Percentiles rank a stretch among this genome's conserved stretches.
Evolutionary conservation across 2,797 vertebrate genomes (phyloP).

Genomic region (Macrochelys suwanniensis): DNA sequence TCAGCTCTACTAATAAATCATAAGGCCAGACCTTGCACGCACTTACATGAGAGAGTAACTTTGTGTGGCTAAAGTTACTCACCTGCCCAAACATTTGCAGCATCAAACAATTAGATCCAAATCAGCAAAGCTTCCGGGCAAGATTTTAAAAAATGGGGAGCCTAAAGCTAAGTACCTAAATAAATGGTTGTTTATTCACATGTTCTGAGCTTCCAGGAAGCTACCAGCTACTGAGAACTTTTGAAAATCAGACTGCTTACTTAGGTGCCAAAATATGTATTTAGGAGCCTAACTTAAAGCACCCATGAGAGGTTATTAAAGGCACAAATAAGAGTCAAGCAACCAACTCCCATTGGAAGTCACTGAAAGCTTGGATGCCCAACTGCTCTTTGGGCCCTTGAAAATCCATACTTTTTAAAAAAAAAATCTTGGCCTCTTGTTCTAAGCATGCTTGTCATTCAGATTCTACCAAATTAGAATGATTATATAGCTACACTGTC

Average conservation of each 20-base stretch:
- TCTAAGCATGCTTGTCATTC: neutral
- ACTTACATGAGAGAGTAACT: neutral
- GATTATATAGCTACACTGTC: neutral
- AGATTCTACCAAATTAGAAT: neutral
- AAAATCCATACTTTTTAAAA: neutral
- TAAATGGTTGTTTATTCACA: neutral
- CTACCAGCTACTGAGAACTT: neutral
- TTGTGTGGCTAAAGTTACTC: neutral
- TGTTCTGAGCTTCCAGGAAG: neutral
- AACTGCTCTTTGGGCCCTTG: neutral
- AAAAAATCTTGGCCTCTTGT: neutral
- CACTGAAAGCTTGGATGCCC: neutral
- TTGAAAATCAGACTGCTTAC: neutral
- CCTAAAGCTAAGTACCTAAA: neutral
- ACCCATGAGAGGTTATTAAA: neutral
- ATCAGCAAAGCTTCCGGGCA: neutral
- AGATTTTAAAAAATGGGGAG: neutral
- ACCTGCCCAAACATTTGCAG: neutral
- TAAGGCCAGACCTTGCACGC: neutral
- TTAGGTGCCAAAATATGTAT: neutral
- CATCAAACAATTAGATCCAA: neutral
- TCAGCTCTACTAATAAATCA: neutral
- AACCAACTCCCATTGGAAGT: neutral
- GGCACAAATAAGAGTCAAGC: neutral
- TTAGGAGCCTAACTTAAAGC: neutral